Evolutionary conservation across 1,140 invertebrate genomes (phyloP).

Genomic region (Stenopsyche tienmushanensis): DNA sequence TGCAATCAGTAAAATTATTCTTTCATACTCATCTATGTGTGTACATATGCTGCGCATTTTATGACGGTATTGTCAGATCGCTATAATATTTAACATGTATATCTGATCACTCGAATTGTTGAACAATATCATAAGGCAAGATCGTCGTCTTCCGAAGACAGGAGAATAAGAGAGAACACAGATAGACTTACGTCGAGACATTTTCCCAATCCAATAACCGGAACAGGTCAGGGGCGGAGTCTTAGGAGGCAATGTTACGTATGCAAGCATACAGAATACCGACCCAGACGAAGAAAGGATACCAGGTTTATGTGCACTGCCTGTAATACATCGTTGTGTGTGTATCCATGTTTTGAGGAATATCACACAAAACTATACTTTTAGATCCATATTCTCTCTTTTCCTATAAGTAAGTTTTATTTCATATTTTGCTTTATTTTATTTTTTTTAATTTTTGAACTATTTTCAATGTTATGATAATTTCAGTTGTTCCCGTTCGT

Average conservation of each 20-base stretch:
- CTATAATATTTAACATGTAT: too few relatives aligned
- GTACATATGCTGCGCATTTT: too few relatives aligned
- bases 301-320: background rate
- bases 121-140: too few relatives aligned
- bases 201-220: background rate
- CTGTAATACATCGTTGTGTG: background rate
- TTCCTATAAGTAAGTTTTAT: background rate
- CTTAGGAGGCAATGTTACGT: background rate
- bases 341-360: background rate
- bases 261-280: background rate
- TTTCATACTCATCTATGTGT: too few relatives aligned
- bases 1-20: too few relatives aligned
- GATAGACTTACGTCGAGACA: background rate
- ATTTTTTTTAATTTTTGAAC: too few relatives aligned
- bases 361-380: too few relatives aligned
- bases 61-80: too few relatives aligned
- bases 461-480: too few relatives aligned
- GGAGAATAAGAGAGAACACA: background rate
- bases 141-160: background rate
- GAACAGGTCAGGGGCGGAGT: background rate
- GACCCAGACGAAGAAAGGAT: background rate
- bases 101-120: too few relatives aligned
- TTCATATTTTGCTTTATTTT: too few relatives aligned
- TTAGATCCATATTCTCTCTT: background rate
- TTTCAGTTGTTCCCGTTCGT: too few relatives aligned